Evolutionary conservation across 2,113 vertebrate species (phyloP).

Genomic region (Clinocottus analis): DNA sequence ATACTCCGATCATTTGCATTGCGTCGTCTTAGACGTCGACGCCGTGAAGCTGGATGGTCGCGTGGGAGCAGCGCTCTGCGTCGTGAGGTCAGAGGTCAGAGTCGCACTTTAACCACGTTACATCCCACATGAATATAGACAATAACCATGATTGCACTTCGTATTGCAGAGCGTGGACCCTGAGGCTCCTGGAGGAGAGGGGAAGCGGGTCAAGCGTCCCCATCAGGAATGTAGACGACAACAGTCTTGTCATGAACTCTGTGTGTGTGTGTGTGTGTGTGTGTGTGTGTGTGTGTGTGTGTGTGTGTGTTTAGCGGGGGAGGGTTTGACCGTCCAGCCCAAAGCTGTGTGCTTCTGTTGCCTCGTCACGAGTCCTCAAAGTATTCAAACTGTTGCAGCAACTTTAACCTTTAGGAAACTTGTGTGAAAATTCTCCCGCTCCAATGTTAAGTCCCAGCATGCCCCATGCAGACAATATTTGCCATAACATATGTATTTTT

Average conservation of each 20-base stretch:
- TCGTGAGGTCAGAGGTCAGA: not conserved
- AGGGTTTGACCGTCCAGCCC: conserved; percentile 5
- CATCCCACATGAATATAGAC: conserved; percentile 41
- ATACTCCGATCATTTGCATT: not conserved
- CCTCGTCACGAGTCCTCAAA: conserved; percentile 26
- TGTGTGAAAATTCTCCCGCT: too few relatives aligned
- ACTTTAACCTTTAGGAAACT: too few relatives aligned
- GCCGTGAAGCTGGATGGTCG: not conserved
- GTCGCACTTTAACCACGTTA: conserved; percentile 29
- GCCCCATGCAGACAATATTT: too few relatives aligned
- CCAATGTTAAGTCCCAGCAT: too few relatives aligned
- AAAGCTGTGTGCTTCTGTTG: conserved; percentile 6
- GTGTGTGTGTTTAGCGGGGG: conserved; percentile 10
- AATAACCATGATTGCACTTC: not conserved
- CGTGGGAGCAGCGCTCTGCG: not conserved
- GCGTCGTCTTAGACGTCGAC: not conserved
- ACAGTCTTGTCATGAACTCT: conserved; percentile 7
- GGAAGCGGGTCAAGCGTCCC: conserved; percentile 7
- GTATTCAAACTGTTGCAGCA: conserved; percentile 23
- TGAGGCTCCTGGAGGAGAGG: conserved; percentile 19
- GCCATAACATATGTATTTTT: too few relatives aligned
- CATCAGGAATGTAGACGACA: not conserved
- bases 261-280: too few relatives aligned
- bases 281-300: too few relatives aligned
- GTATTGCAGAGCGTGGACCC: not conserved